Evolutionary conservation across 64 coral and sea anemone species (phyloP).

Genomic region (Stichodactyla mertensii): DNA sequence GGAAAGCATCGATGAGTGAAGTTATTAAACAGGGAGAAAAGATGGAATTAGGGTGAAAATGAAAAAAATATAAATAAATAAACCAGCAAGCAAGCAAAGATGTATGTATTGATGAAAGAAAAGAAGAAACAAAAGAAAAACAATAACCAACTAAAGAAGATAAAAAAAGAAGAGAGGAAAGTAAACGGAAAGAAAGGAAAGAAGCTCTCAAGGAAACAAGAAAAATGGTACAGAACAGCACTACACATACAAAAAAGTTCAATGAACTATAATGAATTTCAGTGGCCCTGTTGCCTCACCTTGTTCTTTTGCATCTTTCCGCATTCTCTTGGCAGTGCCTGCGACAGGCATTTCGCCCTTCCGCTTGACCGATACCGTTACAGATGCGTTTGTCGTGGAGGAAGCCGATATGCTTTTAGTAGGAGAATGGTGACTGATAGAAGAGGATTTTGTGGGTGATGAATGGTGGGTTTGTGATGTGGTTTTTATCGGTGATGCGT

Average conservation of each 20-base stretch:
- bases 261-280: not conserved
- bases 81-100: too few relatives aligned
- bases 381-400: constrained; percentile 47
- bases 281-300: not conserved
- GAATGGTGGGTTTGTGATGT: constrained; percentile 4
- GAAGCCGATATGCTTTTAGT: constrained; percentile 32
- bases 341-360: constrained; percentile 43
- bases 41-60: too few relatives aligned
- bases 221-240: not conserved
- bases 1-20: too few relatives aligned
- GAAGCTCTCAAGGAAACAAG: not conserved
- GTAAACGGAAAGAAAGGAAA: not conserved
- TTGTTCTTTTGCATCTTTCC: constrained; percentile 57
- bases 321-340: constrained; percentile 45
- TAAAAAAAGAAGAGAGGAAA: not conserved
- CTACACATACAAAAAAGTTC: not conserved
- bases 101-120: not conserved
- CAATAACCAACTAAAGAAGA: not conserved
- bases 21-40: too few relatives aligned
- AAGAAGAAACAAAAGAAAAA: not conserved
- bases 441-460: not conserved
- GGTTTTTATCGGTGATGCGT: constrained; percentile 33
- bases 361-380: constrained; percentile 69
- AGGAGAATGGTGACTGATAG: not conserved
- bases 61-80: too few relatives aligned